These are phyloP conservation scores for Toxostoma redivivum DNA, from an alignment of 2,113 vertebrate genomes.

Conservation along the genomic window DNA sequence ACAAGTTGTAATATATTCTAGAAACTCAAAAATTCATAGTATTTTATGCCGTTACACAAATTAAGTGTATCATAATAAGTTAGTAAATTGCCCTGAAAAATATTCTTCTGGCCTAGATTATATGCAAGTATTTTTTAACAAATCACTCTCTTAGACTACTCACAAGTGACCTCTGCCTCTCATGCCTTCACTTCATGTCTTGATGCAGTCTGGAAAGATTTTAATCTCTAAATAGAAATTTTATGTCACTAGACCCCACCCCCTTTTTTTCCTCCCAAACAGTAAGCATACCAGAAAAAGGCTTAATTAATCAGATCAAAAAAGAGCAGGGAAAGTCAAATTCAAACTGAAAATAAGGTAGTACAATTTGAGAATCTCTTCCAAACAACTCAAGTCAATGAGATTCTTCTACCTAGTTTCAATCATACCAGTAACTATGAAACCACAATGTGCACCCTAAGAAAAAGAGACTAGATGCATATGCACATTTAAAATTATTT, in stretches of 20 bases:
- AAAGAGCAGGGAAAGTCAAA: background rate
- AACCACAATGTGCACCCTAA: background rate
- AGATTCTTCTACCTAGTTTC: background rate
- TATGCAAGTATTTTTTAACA: background rate
- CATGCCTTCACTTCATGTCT: background rate
- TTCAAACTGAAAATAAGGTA: background rate
- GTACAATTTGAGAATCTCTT: background rate
- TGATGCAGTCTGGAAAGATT: background rate
- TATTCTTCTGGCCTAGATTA: background rate
- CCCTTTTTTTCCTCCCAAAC: background rate
- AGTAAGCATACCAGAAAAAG: background rate
- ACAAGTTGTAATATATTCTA: background rate
- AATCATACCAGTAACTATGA: background rate
- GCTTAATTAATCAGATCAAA: background rate
- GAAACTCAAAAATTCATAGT: background rate
- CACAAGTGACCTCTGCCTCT: background rate
- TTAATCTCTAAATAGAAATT: background rate
- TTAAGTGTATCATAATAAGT: background rate
- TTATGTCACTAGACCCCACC: background rate
- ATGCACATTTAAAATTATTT: background rate
- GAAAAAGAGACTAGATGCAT: background rate
- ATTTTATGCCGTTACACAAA: background rate
- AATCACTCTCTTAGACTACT: background rate
- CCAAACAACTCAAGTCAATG: background rate
- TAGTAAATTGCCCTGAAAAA: background rate